Evolutionary conservation across 23 tunicate species (phyloP), one percentile per base, ranked within the genome.

Genomic region (Oikopleura dioica): DNA sequence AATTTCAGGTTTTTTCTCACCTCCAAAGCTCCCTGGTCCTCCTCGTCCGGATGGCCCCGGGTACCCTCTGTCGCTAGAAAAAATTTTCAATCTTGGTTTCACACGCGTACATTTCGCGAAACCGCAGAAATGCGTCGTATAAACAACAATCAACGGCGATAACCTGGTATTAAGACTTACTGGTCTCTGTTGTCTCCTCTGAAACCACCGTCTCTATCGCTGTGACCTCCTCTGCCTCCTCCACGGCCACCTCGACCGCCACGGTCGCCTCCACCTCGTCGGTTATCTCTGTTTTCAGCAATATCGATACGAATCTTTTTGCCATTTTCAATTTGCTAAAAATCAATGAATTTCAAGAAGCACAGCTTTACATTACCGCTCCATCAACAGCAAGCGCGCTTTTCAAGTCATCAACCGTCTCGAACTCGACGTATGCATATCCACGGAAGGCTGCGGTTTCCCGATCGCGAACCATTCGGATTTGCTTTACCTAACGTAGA

Each of bases 371-470:
- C 68, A 84, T 80, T 81, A 94, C 99, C 0, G 88, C 95, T 23
- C 83, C 88, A 81, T 94, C 81, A 51, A 80, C 81, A 38, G 78
- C 85, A 50, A 94, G 63, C 0, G 99, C 99, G 38, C 69, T 79
- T 79, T 77, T 81, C 38, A 94, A 63, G 0, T 88, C 81, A 32
- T 81, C 82, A 63, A 81, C 36, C 38, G 83, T 83, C 35, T 94
- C 99, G 76, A 94, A 94, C 59, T 94, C 99, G 79, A 94, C 99
- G 81, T 94, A 94, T 37, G 95, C 87, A 76, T 78, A 94, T 38
- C 99, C 99, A 82, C 82, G 82, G 76, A 89, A 89, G 44, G 82
- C 85, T 69, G 82, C 91, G 24, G 96, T 84, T 82, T 89, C 96
- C 38, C 78, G 82, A 78, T 89, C 96, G 69, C 89, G 82, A 1